Conservation (phyloP, 2,113 vertebrate species). For the Casuarius casuarius region DNA sequence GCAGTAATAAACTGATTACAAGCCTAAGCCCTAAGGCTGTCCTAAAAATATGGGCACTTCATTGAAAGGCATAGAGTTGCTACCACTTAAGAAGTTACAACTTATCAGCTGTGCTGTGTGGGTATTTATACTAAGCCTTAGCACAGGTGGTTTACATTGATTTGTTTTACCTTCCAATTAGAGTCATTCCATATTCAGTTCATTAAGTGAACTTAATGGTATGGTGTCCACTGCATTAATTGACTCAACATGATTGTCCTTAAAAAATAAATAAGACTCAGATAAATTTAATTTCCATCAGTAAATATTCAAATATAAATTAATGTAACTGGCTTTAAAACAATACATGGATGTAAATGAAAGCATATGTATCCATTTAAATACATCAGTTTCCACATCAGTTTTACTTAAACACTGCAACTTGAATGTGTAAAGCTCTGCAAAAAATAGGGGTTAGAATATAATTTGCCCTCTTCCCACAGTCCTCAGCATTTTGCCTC, state of each 20-base stretch:
- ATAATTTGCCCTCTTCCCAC: not conserved
- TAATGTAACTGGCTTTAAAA: not conserved
- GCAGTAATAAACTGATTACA: conserved; percentile 42
- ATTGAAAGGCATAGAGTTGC: not conserved
- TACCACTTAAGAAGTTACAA: not conserved
- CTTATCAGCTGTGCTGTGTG: not conserved
- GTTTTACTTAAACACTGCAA: not conserved
- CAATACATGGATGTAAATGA: not conserved
- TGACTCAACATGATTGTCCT: not conserved
- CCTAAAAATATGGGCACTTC: not conserved
- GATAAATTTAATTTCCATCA: not conserved
- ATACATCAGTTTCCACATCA: not conserved
- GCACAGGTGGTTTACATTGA: not conserved
- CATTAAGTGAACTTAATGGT: no score
- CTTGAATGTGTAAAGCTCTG: not conserved
- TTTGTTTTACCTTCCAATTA: conserved; percentile 2
- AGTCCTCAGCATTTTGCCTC: not conserved
- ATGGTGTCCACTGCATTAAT: not conserved
- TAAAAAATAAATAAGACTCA: not conserved
- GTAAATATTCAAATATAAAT: not conserved
- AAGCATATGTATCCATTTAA: not conserved
- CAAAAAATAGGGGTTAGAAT: not conserved
- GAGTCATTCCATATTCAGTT: not conserved
- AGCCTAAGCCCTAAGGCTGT: not conserved
- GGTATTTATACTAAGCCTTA: not conserved